These are phyloP conservation scores for Telmatochromis sp. DNA, from an alignment of 2,113 vertebrate species.

Conservation along the genomic window DNA sequence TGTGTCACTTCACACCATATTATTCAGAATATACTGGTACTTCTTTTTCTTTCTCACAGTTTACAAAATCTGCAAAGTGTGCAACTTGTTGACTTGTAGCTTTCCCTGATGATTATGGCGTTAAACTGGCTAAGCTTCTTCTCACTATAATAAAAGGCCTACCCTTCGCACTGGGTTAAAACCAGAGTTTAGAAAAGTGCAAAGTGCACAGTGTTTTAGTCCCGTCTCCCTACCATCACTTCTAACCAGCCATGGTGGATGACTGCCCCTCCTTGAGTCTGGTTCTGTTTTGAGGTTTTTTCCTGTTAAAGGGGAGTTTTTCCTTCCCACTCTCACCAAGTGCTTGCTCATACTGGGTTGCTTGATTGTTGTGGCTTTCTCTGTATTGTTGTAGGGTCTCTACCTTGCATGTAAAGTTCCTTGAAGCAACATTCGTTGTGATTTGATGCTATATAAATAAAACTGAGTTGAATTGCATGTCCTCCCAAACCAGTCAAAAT, in stretches of 20 bases:
- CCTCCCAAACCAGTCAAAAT: neutral
- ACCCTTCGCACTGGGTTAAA: neutral
- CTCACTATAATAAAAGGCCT: neutral
- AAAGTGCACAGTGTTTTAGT: neutral
- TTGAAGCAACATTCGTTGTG: rapidly evolving
- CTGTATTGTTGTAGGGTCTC: neutral
- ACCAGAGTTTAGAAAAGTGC: neutral
- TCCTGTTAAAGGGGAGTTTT: neutral
- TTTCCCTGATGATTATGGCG: neutral
- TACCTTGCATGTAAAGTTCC: neutral
- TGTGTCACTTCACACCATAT: neutral
- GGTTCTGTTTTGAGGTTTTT: neutral
- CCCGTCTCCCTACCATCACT: neutral
- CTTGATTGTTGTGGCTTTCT: neutral
- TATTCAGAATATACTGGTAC: neutral
- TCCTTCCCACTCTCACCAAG: neutral
- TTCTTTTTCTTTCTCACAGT: neutral
- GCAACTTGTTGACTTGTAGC: neutral
- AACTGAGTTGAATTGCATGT: neutral
- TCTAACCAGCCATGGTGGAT: neutral
- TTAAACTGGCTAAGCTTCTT: neutral
- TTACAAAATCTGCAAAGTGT: neutral
- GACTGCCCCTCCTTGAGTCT: neutral
- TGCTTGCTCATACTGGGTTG: neutral
- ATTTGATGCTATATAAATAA: neutral